Percentiles rank a stretch among this genome's conserved stretches.
phyloP scores from a whole-genome alignment of 37 sponge, comb jelly and placozoan species.

The Chondrosia reniformis region DNA sequence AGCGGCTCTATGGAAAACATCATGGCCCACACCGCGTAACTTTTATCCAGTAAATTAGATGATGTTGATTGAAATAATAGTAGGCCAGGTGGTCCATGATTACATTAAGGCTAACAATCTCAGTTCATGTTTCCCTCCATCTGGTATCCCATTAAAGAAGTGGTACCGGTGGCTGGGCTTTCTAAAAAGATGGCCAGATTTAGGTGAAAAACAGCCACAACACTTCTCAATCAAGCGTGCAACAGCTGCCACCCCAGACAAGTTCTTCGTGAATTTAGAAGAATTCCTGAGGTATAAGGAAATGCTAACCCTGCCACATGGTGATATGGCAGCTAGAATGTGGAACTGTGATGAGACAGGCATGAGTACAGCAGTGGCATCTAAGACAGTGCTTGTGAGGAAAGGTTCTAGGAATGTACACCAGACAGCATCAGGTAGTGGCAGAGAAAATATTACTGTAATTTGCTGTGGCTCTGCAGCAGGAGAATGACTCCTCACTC shows the following conservation, averaged over 20 bases:
- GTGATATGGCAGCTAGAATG: neutral
- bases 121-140: neutral
- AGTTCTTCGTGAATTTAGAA: neutral
- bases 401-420: constrained; percentile 5
- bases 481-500: constrained; percentile 10
- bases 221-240: neutral
- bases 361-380: neutral
- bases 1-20: neutral
- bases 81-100: neutral
- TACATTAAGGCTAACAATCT: constrained; percentile 2
- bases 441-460: constrained; percentile 19
- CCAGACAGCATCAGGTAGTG: constrained; percentile 13
- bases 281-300: neutral
- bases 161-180: constrained; percentile 36
- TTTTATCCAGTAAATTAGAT: no score
- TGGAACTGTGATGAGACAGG: constrained; percentile 33
- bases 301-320: neutral
- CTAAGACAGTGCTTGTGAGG: neutral
- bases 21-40: neutral
- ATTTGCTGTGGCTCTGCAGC: constrained; percentile 13
- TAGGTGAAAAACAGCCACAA: constrained; percentile 20
- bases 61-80: neutral
- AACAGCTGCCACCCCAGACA: neutral
- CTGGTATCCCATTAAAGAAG: constrained; percentile 12
- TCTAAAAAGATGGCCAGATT: constrained; percentile 15